Evolutionary conservation across 2,888 invertebrate genomes (phyloP), one percentile per base, ranked within the genome.

Genomic region (Desoria tigrina): DNA sequence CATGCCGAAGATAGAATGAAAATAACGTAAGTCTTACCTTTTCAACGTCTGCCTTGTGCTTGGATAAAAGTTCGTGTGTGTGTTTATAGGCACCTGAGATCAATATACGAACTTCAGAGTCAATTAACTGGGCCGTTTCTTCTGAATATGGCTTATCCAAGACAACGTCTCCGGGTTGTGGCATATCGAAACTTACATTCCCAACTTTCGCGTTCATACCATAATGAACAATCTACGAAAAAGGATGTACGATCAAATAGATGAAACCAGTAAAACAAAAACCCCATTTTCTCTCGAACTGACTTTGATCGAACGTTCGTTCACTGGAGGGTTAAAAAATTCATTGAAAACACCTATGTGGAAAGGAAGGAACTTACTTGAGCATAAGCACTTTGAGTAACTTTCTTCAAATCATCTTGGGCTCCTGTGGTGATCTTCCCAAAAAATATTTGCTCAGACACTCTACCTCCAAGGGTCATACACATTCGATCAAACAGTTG

Each of bases 131-230:
- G 0, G 99, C 97, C 0, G 98, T 99, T 77, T 89, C 88, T 81
- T 99, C 99, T 1, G 97, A 97, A 81, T 99, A 99, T 0, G 98
- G 99, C 80, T 99, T 99, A 74, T 94, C 93, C 66, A 95, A 84
- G 1, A 88, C 87, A 85, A 94, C 89, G 77, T 98, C 97, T 0
- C 97, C 97, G 0, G 90, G 89, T 76, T 91, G 89, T 0, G 95
- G 94, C 86, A 93, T 87, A 79, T 98, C 92, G 78, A 97, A 99
- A 55, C 97, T 97, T 1, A 99, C 87, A 78, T 97, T 94, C 0
- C 99, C 99, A 0, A 99, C 90, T 83, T 93, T 94, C 26, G 92
- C 86, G 78, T 95, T 99, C 98, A 99, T 99, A 71, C 99, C 99
- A 79, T 90, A 98, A 77, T 94, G 93, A 0, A 94, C 95, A 58